Evolutionary conservation across 2,888 invertebrate species (phyloP).

Genomic region (Chydorus sphaericus): DNA sequence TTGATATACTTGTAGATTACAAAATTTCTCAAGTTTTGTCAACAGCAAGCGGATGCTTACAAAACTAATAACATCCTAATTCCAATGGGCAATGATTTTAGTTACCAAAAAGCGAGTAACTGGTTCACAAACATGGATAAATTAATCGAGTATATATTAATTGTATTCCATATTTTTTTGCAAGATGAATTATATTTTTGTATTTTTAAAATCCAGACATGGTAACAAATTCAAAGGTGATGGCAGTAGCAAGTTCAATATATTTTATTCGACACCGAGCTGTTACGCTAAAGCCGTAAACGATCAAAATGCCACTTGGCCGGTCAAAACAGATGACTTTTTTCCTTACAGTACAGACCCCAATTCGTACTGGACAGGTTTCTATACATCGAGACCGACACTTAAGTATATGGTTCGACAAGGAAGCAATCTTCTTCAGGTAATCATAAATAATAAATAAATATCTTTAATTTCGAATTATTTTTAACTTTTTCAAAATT

Average conservation of each 20-base stretch:
- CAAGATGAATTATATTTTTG: constrained; percentile 16
- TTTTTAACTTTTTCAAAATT: background rate
- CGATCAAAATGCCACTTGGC: constrained; percentile 48
- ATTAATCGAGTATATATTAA: constrained; percentile 49
- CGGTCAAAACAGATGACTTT: constrained; percentile 69
- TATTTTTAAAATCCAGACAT: too few species aligned
- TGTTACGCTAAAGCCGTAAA: constrained; percentile 68
- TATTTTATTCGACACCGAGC: constrained; percentile 67
- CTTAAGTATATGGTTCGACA: constrained; percentile 59
- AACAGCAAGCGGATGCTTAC: constrained; percentile 28
- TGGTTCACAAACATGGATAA: constrained; percentile 81
- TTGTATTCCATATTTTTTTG: background rate
- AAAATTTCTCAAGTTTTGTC: constrained; percentile 14
- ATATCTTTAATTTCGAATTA: too few species aligned
- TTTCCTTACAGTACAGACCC: constrained; percentile 79
- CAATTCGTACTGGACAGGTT: constrained; percentile 87
- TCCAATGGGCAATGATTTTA: constrained; percentile 88
- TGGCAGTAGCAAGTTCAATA: constrained; percentile 15
- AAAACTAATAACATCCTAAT: constrained; percentile 60
- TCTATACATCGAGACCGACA: constrained; percentile 67
- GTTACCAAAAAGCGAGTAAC: constrained; percentile 47
- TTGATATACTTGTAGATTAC: constrained; percentile 11
- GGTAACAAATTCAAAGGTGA: constrained; percentile 14
- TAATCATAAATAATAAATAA: constrained; percentile 26
- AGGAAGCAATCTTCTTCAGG: constrained; percentile 61